Conservation (phyloP, 2,113 vertebrate genomes). For the Gasterosteus aculeatus region DNA sequence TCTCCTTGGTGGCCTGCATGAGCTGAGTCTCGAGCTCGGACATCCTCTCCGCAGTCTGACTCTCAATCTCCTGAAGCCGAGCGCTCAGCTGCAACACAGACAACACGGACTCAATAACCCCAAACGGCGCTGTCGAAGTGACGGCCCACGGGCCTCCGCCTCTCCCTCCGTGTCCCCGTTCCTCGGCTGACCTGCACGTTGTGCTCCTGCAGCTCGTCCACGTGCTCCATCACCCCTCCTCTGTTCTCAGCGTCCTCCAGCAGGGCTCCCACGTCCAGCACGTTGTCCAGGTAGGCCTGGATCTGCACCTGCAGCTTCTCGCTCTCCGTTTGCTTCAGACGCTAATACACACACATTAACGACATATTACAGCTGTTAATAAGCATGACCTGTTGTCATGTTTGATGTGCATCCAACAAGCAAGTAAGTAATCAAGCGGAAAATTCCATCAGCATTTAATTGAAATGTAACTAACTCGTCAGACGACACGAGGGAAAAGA, state of each 20-base stretch:
- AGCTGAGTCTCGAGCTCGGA: slow-evolving; percentile 93
- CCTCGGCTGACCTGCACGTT: slow-evolving; percentile 80
- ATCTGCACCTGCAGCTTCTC: slow-evolving; percentile 98
- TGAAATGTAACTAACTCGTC: not conserved
- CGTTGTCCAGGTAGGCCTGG: slow-evolving; percentile 97
- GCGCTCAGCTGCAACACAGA: slow-evolving; percentile 81
- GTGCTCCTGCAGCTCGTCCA: slow-evolving; percentile 90
- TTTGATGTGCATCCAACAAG: not conserved
- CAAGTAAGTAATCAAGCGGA: not conserved
- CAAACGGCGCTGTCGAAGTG: too few relatives aligned
- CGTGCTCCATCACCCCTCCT: slow-evolving; percentile 88
- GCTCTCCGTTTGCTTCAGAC: slow-evolving; percentile 89
- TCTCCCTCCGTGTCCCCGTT: not conserved
- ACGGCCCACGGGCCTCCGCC: too few relatives aligned
- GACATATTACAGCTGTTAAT: not conserved
- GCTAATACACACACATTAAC: slow-evolving; percentile 72
- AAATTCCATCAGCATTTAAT: too few relatives aligned
- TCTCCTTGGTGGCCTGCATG: slow-evolving; percentile 89
- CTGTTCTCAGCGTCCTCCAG: slow-evolving; percentile 95
- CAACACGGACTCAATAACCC: not conserved
- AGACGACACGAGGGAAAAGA: too few relatives aligned
- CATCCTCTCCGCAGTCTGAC: slow-evolving; percentile 86
- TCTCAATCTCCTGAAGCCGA: slow-evolving; percentile 88
- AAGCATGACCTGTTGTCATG: not conserved
- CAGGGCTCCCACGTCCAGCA: slow-evolving; percentile 92